Conservation (phyloP, 2,797 vertebrate genomes). For the Paguma larvata region DNA sequence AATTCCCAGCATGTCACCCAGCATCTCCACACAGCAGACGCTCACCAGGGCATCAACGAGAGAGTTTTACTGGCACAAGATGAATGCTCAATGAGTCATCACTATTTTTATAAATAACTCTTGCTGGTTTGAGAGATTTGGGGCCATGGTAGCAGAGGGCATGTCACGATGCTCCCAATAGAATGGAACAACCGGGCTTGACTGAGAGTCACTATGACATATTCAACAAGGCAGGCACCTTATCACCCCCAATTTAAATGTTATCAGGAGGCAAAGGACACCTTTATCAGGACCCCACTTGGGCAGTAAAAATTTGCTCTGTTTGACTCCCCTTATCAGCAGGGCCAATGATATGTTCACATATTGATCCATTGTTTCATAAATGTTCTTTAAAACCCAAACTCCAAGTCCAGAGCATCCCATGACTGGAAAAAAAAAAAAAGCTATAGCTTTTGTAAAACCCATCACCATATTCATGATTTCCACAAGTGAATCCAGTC, state of each 20-base stretch:
- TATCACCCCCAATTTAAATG: slow-evolving; percentile 37
- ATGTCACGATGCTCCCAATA: fast-evolving
- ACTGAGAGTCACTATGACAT: not conserved
- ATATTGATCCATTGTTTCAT: slow-evolving; percentile 72
- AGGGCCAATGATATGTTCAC: slow-evolving; percentile 56
- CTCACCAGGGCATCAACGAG: not conserved
- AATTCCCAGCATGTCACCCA: not conserved
- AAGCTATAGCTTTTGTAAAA: not conserved
- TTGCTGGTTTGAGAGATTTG: not conserved
- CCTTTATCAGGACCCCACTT: slow-evolving; percentile 30
- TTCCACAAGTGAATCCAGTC: not conserved
- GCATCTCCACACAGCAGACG: not conserved
- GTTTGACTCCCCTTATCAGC: slow-evolving; percentile 70
- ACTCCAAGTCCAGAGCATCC: slow-evolving; percentile 20
- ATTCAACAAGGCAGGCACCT: not conserved
- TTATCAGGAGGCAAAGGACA: slow-evolving; percentile 61
- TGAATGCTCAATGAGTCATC: not conserved
- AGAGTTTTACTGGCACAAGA: not conserved
- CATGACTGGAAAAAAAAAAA: not conserved
- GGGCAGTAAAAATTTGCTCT: slow-evolving; percentile 53
- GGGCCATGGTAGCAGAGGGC: not conserved
- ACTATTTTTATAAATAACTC: not conserved
- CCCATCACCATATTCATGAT: not conserved
- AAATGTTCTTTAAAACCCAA: slow-evolving; percentile 68
- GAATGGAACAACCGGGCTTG: not conserved